Conservation (phyloP, 1,140 invertebrate species). For the Cephus cinctus region DNA sequence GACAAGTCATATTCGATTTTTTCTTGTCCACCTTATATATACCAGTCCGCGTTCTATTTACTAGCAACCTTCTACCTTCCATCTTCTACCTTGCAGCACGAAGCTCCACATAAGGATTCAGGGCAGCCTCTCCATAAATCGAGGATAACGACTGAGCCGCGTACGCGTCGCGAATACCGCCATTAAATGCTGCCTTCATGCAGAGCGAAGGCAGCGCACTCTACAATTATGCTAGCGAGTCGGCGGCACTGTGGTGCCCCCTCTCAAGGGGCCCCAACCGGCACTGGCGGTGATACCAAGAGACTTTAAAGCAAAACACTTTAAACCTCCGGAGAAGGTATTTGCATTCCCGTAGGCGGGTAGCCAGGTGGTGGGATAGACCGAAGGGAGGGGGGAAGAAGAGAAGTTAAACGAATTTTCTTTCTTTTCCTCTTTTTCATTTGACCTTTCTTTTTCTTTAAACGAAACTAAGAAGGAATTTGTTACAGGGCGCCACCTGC, state of each 20-base stretch:
- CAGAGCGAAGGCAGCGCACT: slow-evolving; percentile 9
- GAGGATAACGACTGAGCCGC: slow-evolving; percentile 38
- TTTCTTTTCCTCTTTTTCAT: not conserved
- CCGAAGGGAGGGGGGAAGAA: too few relatives aligned
- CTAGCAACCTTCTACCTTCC: too few relatives aligned
- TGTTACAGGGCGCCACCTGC: not conserved
- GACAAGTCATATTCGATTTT: too few relatives aligned
- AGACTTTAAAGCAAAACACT: not conserved
- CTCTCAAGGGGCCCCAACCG: not conserved
- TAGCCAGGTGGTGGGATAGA: too few relatives aligned
- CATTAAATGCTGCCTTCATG: slow-evolving; percentile 36
- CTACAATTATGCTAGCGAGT: slow-evolving; percentile 34
- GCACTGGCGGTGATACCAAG: not conserved
- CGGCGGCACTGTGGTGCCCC: slow-evolving; percentile 16
- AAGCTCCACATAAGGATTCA: slow-evolving; percentile 39
- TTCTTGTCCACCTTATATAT: too few relatives aligned
- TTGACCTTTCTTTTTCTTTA: not conserved
- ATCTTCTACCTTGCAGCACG: too few relatives aligned
- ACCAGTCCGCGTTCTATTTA: too few relatives aligned
- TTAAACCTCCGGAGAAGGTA: not conserved
- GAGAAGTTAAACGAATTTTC: not conserved
- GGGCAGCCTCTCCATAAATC: slow-evolving; percentile 36
- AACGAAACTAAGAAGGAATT: not conserved
- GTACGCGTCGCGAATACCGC: slow-evolving; percentile 32
- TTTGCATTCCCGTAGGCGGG: too few relatives aligned